Base-by-base conservation (phyloP, 2,888 invertebrate species). In the Meganola albula region DNA sequence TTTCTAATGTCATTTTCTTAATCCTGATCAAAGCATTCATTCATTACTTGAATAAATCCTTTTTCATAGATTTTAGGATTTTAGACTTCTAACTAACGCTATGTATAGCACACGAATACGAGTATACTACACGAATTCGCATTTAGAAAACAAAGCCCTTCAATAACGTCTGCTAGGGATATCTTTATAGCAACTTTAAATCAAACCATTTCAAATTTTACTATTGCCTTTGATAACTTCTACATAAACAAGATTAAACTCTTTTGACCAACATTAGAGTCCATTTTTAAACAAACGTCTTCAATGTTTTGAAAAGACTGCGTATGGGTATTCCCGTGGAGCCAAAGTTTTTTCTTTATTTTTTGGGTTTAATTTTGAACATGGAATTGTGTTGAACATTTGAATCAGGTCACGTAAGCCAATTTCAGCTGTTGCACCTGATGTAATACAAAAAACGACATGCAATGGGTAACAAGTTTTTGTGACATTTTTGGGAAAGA, bases 101-200 rank as follows among this genome's bases (percentile, higher is more conserved):
- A n/a, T n/a, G n/a, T n/a, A n/a, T n/a, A n/a, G n/a, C n/a, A n/a
- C n/a, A n/a, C n/a, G n/a, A n/a, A n/a, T n/a, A n/a, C n/a, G n/a
- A n/a, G n/a, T 18, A 43, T 51, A 41, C 31, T 23, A 51, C 31
- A 45, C 27, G 22, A 35, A 12, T 38, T 37, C 44, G 40, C 41
- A 50, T 51, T 57, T 52, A 51, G 45, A 48, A 41, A 61, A 53
- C 38, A 48, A 34, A 48, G 45, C 53, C 44, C 43, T n/a, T n/a
- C 53, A 35, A 53, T 49, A 50, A 49, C 40, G 52, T 54, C 51
- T 56, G 52, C 53, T 53, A 48, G 42, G 50, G 53, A 55, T 50
- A 46, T 53, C 45, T 69, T 70, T 63, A 69, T 65, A 58, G 55
- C 56, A n/a, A n/a, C n/a, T 60, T 46, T 70, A 65, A 64, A 65